These are phyloP conservation scores for Tetragonisca angustula DNA, from an alignment of 2,888 invertebrate genomes.

Conservation along the genomic window DNA sequence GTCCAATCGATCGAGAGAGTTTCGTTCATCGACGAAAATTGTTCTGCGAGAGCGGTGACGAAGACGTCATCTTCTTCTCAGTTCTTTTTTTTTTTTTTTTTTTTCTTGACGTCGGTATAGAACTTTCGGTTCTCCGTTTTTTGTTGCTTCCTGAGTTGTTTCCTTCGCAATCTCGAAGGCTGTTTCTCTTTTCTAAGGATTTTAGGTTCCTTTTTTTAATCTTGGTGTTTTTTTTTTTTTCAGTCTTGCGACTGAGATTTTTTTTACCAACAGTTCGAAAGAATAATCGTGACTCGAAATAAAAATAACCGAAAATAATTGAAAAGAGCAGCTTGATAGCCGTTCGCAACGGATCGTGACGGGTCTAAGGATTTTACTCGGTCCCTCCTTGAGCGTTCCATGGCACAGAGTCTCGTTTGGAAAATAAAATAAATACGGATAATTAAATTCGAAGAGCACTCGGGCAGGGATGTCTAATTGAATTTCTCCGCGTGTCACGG, in stretches of 20 bases:
- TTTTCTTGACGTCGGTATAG: background rate
- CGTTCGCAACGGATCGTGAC: background rate
- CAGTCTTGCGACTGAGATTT: no score
- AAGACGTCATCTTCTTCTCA: background rate
- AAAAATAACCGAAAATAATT: no score
- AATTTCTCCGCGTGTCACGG: background rate
- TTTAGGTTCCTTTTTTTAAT: no score
- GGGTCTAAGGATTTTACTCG: background rate
- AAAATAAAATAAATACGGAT: no score
- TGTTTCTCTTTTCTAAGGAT: no score
- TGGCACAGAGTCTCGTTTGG: background rate
- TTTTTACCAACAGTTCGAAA: no score
- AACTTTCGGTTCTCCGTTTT: no score
- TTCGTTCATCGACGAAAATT: slow-evolving; percentile 64
- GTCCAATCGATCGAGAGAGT: slow-evolving; percentile 38
- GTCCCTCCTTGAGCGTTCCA: background rate
- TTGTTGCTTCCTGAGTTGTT: no score
- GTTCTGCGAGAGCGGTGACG: slow-evolving; percentile 7
- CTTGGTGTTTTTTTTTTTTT: no score
- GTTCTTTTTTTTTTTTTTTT: background rate
- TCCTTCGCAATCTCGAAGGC: no score
- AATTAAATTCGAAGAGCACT: background rate
- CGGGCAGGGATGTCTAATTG: background rate
- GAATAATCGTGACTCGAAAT: no score
- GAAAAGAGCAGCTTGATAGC: background rate